These are phyloP conservation scores for Mus musculus DNA, from an alignment of 2,113 vertebrate genomes.

Conservation along the genomic window GRCm39 chr2:26239001-26239500, in stretches of 20 bases:
- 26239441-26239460: not conserved
- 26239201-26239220: no score
- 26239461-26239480: constrained; percentile 1
- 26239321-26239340: no score
- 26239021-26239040: not conserved
- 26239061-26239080: not conserved
- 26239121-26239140: not conserved
- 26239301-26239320: not conserved
- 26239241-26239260: no score
- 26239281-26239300: not conserved
- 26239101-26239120: not conserved
- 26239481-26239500: constrained; percentile 50
- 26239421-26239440: not conserved
- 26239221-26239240: not conserved
- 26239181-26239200: fast-evolving
- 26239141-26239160: not conserved
- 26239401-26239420: not conserved
- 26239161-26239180: fast-evolving
- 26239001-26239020: not conserved
- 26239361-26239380: not conserved
- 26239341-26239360: not conserved
- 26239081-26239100: not conserved
- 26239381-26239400: not conserved
- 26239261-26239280: not conserved
- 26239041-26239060: no score